Evolutionary conservation across 2,113 vertebrate species (phyloP), one percentile per base, ranked within the genome.

Genomic region (Gymnorhina tibicen): DNA sequence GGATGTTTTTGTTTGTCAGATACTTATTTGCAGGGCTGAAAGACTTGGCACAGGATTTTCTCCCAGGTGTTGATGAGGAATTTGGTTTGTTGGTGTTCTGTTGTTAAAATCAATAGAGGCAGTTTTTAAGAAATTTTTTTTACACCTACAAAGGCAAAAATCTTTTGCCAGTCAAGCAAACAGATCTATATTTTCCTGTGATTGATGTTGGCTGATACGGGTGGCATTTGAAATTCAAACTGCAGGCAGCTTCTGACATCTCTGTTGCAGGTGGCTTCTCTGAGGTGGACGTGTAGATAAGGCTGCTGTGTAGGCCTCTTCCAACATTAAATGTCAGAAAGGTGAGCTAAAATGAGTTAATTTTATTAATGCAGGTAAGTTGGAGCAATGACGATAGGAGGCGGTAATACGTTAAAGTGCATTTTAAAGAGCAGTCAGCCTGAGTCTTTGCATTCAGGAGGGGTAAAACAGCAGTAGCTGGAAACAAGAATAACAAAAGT

Each of bases 151-250:
- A 70, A 93, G 78, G 75, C 63, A 64, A 86, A 78, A 37, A 20
- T 64, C 12, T 60, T 85, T 66, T 63, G 28, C 56, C 26, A 69
- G 69, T 63, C 72, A 68, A 74, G 89, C 70, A 87, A 81, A 44
- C 35, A 81, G 87, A 87, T 96, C 55, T 95, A 0, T 90, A 15
- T 91, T 86, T 94, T 83, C 37, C 16, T 49, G 52, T 74, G 83
- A 67, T 52, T 88, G 83, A 96, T 94, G 92, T 33, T 22, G 49
- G 39, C 64, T 88, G 88, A 90, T 96, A 80, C 0, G 5, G 64
- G 32, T 27, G 6, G 85, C 68, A 83, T 96, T 91, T 96, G 90
- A 94, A 85, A 90, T 85, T 58, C 63, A 73, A 62, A 80, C 33
- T 77, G 37, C 66, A 59, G 91, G 67, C 78, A 85, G 78, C 78